Conservation (phyloP, 2,797 vertebrate species). For the Limnodromus scolopaceus region DNA sequence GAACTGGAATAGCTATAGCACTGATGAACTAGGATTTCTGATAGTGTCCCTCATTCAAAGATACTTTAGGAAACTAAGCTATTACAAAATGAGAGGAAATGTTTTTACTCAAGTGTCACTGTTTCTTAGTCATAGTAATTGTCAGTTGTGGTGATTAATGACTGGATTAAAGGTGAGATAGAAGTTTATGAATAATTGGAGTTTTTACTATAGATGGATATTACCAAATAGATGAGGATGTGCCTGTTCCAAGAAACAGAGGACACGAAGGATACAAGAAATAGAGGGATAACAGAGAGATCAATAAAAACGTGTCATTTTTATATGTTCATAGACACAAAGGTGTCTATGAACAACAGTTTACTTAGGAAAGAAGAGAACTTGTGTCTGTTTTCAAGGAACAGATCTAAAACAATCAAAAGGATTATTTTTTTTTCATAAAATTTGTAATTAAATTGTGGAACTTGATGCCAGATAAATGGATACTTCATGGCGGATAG, state of each 20-base stretch:
- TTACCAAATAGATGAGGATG: background rate
- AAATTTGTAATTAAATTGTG: background rate
- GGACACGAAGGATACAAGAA: background rate
- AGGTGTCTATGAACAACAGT: background rate
- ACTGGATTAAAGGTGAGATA: background rate
- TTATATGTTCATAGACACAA: too few relatives aligned
- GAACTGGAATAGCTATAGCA: background rate
- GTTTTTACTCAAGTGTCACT: background rate
- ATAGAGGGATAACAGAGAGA: background rate
- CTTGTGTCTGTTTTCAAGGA: background rate
- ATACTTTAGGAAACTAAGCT: background rate
- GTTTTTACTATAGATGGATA: background rate
- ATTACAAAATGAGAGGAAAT: background rate
- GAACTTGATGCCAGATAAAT: background rate
- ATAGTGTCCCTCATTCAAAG: background rate
- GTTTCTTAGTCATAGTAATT: background rate
- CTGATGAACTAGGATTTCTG: background rate
- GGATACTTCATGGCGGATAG: rapidly evolving
- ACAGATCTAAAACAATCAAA: background rate
- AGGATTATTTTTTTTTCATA: background rate
- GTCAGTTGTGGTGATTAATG: background rate
- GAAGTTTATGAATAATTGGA: background rate
- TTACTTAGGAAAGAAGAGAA: background rate
- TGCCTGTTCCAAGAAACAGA: background rate
- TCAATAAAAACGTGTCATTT: background rate